Base-by-base conservation (phyloP, 2,797 vertebrate species). In the Adelosebastes latens region DNA sequence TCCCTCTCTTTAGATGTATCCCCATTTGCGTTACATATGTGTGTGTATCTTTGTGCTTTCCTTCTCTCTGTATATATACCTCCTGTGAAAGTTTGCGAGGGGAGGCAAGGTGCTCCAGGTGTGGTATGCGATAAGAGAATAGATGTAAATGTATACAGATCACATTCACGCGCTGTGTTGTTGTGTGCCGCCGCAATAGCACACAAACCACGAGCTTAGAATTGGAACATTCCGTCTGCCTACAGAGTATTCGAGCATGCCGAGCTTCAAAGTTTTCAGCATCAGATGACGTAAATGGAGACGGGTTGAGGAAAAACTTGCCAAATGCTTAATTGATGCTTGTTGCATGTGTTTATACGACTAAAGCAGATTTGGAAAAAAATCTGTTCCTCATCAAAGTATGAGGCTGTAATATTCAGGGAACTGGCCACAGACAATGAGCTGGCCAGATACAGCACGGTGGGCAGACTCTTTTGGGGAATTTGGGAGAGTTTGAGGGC, bases 141-240 rank as follows among this genome's bases (percentile, higher is more conserved):
- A 80, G 79, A 92, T 90, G 82, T 86, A 86, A 91, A 92, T 90
- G 79, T 87, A 81, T 88, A 86, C 86, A 80, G 85, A 91, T 88
- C 84, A 83, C 82, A 92, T 91, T 81, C 85, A 49, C 81, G 71
- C 14, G 14, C 55, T 27, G 62, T 79, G 61, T 77, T 64, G 29
- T 75, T 32, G 46, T 62, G 63, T 68, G 72, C 66, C 13, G 55
- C 72, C 18, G 18, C 46, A 68, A 79, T 56, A 72, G 75, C 77
- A 88, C 84, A 80, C 78, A 86, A 81, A 75, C 63, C 83, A 12
- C 29, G 64, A 84, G 81, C 74, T 72, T 24, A 34, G 73, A 85
- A 79, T 89, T 65, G 32, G 55, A 77, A 75, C 76, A 59, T 73
- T 71, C 46, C 3, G 49, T 75, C 65, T 77, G 36, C 71, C 74